Evolutionary conservation across 2,113 vertebrate genomes (phyloP).

Genomic region (Phoxinus phoxinus): DNA sequence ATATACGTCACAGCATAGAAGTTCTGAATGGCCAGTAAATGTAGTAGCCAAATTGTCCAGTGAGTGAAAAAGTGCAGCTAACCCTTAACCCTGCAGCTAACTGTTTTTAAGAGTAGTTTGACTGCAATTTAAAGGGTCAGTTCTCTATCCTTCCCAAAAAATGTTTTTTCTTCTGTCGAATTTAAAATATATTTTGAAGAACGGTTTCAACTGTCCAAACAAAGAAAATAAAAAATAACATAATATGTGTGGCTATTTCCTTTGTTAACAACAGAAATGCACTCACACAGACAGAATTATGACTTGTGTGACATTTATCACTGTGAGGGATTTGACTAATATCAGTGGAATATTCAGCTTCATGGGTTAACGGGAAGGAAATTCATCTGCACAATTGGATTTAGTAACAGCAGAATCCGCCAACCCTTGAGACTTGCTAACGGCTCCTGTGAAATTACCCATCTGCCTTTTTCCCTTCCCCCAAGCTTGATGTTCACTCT

Average conservation of each 20-base stretch:
- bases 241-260: background rate
- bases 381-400: slow-evolving; percentile 52
- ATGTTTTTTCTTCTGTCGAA: background rate
- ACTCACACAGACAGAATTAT: background rate
- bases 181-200: background rate
- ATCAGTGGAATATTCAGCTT: slow-evolving; percentile 33
- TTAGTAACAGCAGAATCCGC: slow-evolving; percentile 29
- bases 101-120: background rate
- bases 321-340: slow-evolving; percentile 45
- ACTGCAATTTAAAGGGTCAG: background rate
- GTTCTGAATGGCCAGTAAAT: too few species aligned
- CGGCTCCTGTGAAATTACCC: slow-evolving; percentile 34
- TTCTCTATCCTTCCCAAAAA: background rate
- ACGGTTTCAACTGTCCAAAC: background rate
- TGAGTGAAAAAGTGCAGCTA: too few species aligned
- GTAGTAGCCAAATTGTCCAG: too few species aligned
- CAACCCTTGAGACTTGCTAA: slow-evolving; percentile 32
- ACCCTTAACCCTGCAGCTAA: too few species aligned
- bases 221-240: background rate
- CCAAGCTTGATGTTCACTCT: slow-evolving; percentile 27
- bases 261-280: background rate
- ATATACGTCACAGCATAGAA: too few species aligned
- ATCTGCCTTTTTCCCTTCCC: slow-evolving; percentile 30
- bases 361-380: slow-evolving; percentile 34
- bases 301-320: slow-evolving; percentile 41